Base-by-base conservation (phyloP, 2,888 invertebrate genomes). In the Cremastinae sp. region DNA sequence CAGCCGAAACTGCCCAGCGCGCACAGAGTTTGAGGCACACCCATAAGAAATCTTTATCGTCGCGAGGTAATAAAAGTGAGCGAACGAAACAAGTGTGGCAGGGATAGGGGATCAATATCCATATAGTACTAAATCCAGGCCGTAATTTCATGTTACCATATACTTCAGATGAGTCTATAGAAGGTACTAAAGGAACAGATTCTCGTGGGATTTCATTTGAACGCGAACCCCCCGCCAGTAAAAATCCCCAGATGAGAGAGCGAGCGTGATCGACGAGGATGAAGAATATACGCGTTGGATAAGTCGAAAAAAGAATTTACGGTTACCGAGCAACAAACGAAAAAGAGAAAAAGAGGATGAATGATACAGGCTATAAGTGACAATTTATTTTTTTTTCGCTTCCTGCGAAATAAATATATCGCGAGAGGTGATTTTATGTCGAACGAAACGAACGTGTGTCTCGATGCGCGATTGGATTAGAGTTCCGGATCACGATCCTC, bases 121-220 rank as follows among this genome's bases (percentile, higher is more conserved):
- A 69, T 51, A 64, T n/a, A n/a, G 64, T 20, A 58, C 14, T 43
- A 51, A 64, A 69, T 62, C 10, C n/a, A 58, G 14, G 14, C 43
- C 12, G 36, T 36, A 58, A 58, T 56, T 66, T 45, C n/a, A 58
- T 59, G n/a, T 45, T 22, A 59, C 5, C 34, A n/a, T n/a, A n/a
- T n/a, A n/a, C n/a, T 38, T 45, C 53, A 53, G 8, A 53, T 14
- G 10, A 47, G 9, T 34, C 12, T 54, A 36, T 45, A 34, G 45
- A 22, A n/a, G 34, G 12, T 18, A 47, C 18, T 12, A 28, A 47
- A 36, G 47, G 18, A 34, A 47, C 34, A 43, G 53, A 51, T 72
- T 49, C 59, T 54, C 45, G 8, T 0, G 38, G 22, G 54, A 74
- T n/a, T 54, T 61, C 18, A 18, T 54, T 54, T 22, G 34, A 45